These are phyloP conservation scores for Anastatus disparis DNA, from an alignment of 1,140 invertebrate species.

Conservation along the genomic window DNA sequence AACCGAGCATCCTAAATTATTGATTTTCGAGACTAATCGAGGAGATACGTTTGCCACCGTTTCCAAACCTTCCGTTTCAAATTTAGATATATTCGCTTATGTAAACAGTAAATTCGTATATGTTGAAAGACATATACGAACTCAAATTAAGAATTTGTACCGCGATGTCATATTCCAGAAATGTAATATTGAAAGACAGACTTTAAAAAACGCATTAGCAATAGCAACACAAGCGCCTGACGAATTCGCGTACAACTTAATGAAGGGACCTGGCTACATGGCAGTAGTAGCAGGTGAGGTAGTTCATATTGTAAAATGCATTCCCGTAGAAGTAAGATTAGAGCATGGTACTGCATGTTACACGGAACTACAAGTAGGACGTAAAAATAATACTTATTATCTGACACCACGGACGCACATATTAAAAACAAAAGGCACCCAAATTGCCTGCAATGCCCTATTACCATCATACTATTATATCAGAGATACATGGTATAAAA, in stretches of 20 bases:
- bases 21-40: not conserved
- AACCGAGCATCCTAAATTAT: not conserved
- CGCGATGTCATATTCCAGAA: not conserved
- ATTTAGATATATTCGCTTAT: conserved; percentile 7
- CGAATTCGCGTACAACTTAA: too few species aligned
- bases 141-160: not conserved
- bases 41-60: not conserved
- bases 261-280: not conserved
- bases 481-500: conserved; percentile 18
- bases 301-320: too few species aligned
- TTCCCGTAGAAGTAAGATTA: not conserved
- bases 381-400: not conserved
- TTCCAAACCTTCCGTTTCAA: not conserved
- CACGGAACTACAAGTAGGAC: too few species aligned
- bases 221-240: too few species aligned
- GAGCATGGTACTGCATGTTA: not conserved
- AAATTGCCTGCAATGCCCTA: conserved; percentile 24
- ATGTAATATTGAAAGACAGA: too few species aligned
- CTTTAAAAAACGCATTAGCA: not conserved
- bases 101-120: too few species aligned
- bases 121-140: not conserved
- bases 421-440: not conserved
- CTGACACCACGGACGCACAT: conserved; percentile 31
- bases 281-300: not conserved
- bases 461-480: conserved; percentile 22